These are phyloP conservation scores for Tetramorium alpestre DNA, from an alignment of 1,140 invertebrate genomes.

Conservation along the genomic window DNA sequence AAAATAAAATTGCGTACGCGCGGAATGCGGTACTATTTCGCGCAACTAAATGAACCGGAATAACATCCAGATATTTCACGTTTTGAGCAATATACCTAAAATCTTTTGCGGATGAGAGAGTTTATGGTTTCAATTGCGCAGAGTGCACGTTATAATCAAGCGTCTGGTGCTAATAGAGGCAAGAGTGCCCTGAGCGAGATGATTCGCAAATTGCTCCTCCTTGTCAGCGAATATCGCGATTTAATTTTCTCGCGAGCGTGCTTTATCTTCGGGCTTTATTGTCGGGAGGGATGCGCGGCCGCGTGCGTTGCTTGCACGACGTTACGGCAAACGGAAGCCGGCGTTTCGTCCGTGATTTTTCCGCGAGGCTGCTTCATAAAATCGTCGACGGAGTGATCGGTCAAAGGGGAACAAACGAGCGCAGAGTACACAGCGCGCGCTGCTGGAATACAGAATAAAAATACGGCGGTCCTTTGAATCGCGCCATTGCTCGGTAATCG, in stretches of 20 bases:
- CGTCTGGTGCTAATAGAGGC: constrained; percentile 2
- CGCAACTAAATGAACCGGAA: not conserved
- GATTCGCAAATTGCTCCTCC: constrained; percentile 43
- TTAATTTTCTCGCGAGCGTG: constrained; percentile 51
- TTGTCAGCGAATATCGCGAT: constrained; percentile 49
- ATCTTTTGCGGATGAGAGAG: not conserved
- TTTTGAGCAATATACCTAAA: not conserved
- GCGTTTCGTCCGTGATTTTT: constrained; percentile 47
- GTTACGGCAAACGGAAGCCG: not conserved
- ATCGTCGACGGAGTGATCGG: constrained; percentile 44
- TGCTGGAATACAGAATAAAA: constrained; percentile 59
- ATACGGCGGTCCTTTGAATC: constrained; percentile 66
- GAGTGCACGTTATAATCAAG: constrained; percentile 33
- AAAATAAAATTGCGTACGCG: not conserved
- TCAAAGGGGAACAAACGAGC: constrained; percentile 54
- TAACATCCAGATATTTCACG: not conserved
- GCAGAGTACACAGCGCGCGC: constrained; percentile 49
- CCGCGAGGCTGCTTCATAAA: constrained; percentile 53
- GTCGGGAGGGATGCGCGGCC: not conserved
- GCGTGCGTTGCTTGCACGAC: constrained; percentile 30
- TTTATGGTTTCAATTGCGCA: constrained; percentile 29
- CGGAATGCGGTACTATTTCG: not conserved
- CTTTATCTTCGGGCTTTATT: constrained; percentile 58
- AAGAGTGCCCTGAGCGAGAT: constrained; percentile 23
- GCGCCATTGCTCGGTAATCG: constrained; percentile 61